Conservation (phyloP, 2,797 vertebrate species). For the Syndactyla subalaris region DNA sequence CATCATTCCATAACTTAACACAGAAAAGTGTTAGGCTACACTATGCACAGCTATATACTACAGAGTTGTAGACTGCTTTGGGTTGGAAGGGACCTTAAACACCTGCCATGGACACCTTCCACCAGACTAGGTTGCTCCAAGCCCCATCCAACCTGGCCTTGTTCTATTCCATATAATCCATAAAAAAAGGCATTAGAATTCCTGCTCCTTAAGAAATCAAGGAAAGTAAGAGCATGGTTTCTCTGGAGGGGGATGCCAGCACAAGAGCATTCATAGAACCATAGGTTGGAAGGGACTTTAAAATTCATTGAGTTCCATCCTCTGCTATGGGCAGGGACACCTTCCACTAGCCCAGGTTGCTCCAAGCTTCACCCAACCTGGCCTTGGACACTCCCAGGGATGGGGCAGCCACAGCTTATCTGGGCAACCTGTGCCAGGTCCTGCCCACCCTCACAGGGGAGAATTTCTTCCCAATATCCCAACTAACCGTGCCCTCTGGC, state of each 20-base stretch:
- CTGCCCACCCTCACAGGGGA: neutral
- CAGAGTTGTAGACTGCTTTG: neutral
- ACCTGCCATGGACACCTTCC: neutral
- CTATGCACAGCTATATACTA: neutral
- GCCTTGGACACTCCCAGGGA: neutral
- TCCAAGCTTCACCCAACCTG: neutral
- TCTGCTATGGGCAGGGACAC: neutral
- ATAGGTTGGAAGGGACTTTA: neutral
- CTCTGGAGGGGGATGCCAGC: neutral
- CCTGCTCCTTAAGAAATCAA: neutral
- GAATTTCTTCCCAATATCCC: neutral
- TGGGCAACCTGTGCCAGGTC: neutral
- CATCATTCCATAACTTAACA: rapidly evolving
- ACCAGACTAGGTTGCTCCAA: neutral
- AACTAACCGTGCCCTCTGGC: neutral
- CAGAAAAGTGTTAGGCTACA: neutral
- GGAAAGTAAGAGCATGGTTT: neutral
- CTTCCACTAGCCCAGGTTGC: neutral
- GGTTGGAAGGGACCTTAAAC: neutral
- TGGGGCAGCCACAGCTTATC: neutral
- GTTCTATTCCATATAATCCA: neutral
- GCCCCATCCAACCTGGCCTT: neutral
- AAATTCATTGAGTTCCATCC: neutral
- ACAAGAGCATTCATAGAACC: neutral
- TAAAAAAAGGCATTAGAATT: neutral